phyloP scores from a whole-genome alignment of 1,140 invertebrate species.

The Ips typographus region DNA sequence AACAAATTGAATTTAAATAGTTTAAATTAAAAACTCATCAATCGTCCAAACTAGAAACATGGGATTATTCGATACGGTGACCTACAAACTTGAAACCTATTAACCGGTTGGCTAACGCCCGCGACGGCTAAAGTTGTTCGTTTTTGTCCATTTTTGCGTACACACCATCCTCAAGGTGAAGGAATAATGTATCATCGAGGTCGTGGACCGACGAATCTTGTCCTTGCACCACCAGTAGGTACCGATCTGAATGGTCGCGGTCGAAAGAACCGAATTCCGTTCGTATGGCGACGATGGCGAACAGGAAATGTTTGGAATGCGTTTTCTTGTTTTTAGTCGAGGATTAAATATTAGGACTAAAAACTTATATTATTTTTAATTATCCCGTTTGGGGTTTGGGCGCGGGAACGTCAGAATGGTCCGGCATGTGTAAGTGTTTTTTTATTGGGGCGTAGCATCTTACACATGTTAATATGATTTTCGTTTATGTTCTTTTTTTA shows the following conservation, averaged over 20 bases:
- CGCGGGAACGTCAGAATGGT: neutral
- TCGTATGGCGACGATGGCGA: neutral
- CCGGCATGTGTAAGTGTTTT: too few species aligned
- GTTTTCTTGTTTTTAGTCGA: neutral
- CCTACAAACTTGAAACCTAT: conserved; percentile 1
- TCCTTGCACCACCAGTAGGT: conserved; percentile 18
- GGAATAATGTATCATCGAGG: conserved; percentile 23
- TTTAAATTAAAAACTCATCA: too few species aligned
- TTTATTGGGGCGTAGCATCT: too few species aligned
- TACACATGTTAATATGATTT: too few species aligned
- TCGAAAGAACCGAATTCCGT: conserved; percentile 10
- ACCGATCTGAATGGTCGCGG: conserved; percentile 2
- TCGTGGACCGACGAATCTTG: conserved; percentile 17
- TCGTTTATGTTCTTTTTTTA: too few species aligned
- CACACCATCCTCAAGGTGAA: conserved; percentile 15
- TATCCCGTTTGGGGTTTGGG: neutral
- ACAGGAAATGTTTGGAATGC: conserved; percentile 14
- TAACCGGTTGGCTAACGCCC: conserved; percentile 1
- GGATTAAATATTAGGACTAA: conserved; percentile 1
- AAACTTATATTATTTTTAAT: conserved; percentile 6
- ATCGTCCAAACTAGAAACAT: too few species aligned
- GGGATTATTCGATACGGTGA: neutral
- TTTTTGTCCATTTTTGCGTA: neutral
- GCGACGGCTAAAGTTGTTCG: neutral
- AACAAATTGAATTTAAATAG: too few species aligned